phyloP scores from a whole-genome alignment of 1,140 invertebrate species.

The Pseudomyrmex gracilis region DNA sequence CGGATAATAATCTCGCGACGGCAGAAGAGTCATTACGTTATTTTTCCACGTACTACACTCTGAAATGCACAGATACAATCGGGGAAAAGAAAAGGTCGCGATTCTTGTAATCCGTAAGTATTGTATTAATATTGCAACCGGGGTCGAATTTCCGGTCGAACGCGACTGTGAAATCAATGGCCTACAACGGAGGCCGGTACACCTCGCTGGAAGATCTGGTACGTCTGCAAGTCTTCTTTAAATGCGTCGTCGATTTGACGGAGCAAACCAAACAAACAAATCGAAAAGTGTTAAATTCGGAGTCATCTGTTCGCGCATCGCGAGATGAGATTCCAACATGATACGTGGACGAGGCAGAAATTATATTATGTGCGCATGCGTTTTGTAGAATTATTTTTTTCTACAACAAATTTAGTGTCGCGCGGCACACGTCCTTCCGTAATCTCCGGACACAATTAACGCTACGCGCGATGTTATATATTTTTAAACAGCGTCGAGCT shows the following conservation, averaged over 20 bases:
- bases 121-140: conserved; percentile 20
- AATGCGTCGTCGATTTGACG: neutral
- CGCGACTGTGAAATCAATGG: conserved; percentile 1
- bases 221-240: conserved; percentile 42
- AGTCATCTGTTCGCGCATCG: neutral
- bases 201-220: neutral
- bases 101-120: neutral
- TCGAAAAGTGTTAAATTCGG: neutral
- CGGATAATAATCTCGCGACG: conserved; percentile 18
- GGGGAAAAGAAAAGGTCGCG: neutral
- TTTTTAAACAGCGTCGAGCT: too few relatives aligned
- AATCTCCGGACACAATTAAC: too few relatives aligned
- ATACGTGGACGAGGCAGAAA: neutral
- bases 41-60: neutral
- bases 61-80: neutral
- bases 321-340: too few relatives aligned
- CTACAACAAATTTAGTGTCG: neutral
- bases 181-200: neutral
- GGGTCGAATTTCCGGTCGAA: neutral
- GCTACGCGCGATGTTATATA: too few relatives aligned
- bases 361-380: too few relatives aligned
- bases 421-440: too few relatives aligned
- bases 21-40: neutral
- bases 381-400: neutral
- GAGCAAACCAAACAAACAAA: conserved; percentile 28